Percentiles rank a stretch among this genome's conserved stretches.
These are phyloP conservation scores for Epizoanthus fatuus DNA, from an alignment of 92 coral and sea anemone species.

Conservation along the genomic window DNA sequence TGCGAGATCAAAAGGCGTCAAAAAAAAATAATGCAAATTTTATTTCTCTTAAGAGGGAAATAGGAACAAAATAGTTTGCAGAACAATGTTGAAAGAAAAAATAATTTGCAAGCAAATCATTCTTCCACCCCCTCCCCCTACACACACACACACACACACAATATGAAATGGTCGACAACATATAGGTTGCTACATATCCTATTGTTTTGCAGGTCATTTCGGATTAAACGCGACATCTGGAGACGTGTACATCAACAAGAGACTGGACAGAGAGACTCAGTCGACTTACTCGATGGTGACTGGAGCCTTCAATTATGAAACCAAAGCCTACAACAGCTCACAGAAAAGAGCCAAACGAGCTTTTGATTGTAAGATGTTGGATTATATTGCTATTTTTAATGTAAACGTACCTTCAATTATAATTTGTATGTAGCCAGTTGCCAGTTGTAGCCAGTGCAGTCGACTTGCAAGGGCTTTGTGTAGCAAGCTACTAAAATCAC, in stretches of 20 bases:
- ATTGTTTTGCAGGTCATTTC: slow-evolving; percentile 68
- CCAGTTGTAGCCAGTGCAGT: not conserved
- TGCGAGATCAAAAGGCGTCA: no score
- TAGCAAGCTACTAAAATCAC: no score
- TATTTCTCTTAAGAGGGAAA: no score
- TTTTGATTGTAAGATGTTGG: slow-evolving; percentile 64
- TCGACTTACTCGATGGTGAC: slow-evolving; percentile 56
- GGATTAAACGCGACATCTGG: slow-evolving; percentile 61
- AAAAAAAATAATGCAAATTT: no score
- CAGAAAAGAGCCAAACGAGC: slow-evolving; percentile 46
- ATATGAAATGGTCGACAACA: no score
- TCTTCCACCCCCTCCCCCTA: not conserved
- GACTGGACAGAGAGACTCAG: slow-evolving; percentile 75
- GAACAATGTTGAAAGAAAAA: no score
- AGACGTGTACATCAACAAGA: slow-evolving; percentile 59
- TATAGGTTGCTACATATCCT: no score
- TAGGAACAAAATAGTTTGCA: no score
- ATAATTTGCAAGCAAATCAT: no score
- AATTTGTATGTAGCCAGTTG: not conserved
- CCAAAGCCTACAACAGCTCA: slow-evolving; percentile 73
- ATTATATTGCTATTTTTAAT: not conserved
- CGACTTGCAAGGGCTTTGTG: not conserved
- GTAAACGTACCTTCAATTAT: not conserved
- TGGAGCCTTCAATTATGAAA: slow-evolving; percentile 77
- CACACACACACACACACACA: not conserved